Conservation (phyloP, 2,797 vertebrate genomes). For the Microctenopoma stevenorrisi region DNA sequence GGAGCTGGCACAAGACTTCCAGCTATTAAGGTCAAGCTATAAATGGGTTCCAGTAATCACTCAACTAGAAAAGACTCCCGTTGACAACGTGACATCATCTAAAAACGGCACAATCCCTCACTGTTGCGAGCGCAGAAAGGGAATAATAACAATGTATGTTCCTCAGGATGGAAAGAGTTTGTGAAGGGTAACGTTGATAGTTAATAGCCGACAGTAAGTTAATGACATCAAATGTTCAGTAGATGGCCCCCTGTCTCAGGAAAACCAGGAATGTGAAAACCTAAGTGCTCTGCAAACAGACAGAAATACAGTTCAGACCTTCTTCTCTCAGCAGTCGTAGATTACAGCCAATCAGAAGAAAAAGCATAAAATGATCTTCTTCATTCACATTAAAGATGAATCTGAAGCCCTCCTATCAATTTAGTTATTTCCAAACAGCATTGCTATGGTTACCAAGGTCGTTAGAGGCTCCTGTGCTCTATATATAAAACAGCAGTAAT, state of each 20-base stretch:
- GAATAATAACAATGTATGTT: neutral
- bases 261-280: slow-evolving; percentile 26
- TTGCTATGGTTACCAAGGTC: slow-evolving; percentile 70
- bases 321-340: neutral
- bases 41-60: slow-evolving; percentile 54
- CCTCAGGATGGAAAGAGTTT: too few relatives aligned
- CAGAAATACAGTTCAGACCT: neutral
- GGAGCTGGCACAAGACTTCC: slow-evolving; percentile 48
- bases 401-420: slow-evolving; percentile 14
- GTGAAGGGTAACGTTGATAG: neutral
- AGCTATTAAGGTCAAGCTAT: slow-evolving; percentile 67
- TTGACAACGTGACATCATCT: slow-evolving; percentile 32
- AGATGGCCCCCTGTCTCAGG: slow-evolving; percentile 61
- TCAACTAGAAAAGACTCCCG: slow-evolving; percentile 32
- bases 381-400: neutral
- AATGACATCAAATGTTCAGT: slow-evolving; percentile 53
- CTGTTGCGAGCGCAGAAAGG: neutral
- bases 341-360: neutral
- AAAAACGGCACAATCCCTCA: slow-evolving; percentile 22
- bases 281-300: neutral
- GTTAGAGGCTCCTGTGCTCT: slow-evolving; percentile 35
- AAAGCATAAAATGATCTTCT: neutral
- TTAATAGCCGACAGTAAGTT: slow-evolving; percentile 24
- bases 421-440: slow-evolving; percentile 45
- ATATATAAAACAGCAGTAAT: slow-evolving; percentile 71